Evolutionary conservation across 2,888 invertebrate species (phyloP).

Genomic region (Holacanthella duospinosa): DNA sequence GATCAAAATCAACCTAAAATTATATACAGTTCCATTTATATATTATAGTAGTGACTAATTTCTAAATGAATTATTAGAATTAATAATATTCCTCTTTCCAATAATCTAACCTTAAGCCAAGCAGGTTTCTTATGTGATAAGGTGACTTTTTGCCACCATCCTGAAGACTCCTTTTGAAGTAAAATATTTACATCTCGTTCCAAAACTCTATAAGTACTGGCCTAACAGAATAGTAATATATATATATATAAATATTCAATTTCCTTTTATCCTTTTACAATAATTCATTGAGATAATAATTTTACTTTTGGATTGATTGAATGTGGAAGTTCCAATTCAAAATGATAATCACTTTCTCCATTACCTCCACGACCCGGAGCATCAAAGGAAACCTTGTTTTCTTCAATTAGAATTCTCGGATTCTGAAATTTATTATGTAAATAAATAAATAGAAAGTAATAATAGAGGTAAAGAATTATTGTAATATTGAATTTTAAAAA

Average conservation of each 20-base stretch:
- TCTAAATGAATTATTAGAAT: not conserved
- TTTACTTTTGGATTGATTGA: constrained; percentile 52
- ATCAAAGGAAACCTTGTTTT: constrained; percentile 57
- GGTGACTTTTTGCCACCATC: constrained; percentile 77
- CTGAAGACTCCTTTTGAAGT: constrained; percentile 55
- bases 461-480: too few species aligned
- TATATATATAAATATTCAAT: too few species aligned
- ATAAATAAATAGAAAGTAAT: constrained; percentile 23
- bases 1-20: constrained; percentile 71
- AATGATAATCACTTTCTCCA: constrained; percentile 65
- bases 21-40: too few species aligned
- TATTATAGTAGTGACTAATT: too few species aligned
- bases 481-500: too few species aligned
- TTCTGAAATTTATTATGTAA: constrained; percentile 45
- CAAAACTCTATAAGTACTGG: constrained; percentile 52
- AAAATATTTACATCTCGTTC: constrained; percentile 68
- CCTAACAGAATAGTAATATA: constrained; percentile 45
- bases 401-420: constrained; percentile 55
- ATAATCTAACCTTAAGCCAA: constrained; percentile 64
- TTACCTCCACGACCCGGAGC: constrained; percentile 68
- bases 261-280: too few species aligned
- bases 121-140: constrained; percentile 71
- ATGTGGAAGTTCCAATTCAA: constrained; percentile 59
- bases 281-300: too few species aligned
- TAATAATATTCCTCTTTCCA: not conserved